Conservation (phyloP, 1,140 invertebrate genomes). For the Phymastichus coffea region DNA sequence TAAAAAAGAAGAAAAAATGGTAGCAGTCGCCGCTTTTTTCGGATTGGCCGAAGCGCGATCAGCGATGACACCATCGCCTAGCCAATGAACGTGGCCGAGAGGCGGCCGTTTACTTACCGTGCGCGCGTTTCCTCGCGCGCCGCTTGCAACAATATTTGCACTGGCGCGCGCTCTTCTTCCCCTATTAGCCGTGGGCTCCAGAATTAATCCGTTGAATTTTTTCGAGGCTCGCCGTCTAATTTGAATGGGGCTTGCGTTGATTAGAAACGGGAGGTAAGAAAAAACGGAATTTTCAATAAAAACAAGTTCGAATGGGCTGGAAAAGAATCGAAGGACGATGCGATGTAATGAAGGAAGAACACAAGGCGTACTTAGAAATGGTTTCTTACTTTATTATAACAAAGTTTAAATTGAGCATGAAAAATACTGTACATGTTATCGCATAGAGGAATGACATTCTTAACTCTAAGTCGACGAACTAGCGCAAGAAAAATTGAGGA, state of each 20-base stretch:
- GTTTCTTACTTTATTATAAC: slow-evolving; percentile 37
- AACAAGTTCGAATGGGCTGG: no score
- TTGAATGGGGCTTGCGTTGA: no score
- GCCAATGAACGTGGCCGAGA: slow-evolving; percentile 27
- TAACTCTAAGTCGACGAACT: background rate
- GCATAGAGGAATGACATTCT: slow-evolving; percentile 25
- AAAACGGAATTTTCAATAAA: no score
- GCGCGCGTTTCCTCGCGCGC: background rate
- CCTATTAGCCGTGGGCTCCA: slow-evolving; percentile 40
- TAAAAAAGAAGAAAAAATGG: no score
- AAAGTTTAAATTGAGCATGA: slow-evolving; percentile 31
- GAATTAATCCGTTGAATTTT: no score
- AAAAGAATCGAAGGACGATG: no score
- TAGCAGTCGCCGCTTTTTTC: no score
- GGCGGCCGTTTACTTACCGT: slow-evolving; percentile 12
- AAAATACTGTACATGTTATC: slow-evolving; percentile 45
- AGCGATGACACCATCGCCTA: slow-evolving; percentile 33
- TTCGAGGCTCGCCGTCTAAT: no score
- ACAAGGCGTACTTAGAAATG: no score
- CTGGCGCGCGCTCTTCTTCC: slow-evolving; percentile 32
- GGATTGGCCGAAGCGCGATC: slow-evolving; percentile 28
- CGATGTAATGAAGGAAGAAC: no score
- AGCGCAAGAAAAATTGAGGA: slow-evolving; percentile 14
- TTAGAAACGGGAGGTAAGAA: no score
- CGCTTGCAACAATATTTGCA: slow-evolving; percentile 43